These are phyloP conservation scores for Mimachlamys varia DNA, from an alignment of 2,888 invertebrate species.

Conservation along the genomic window DNA sequence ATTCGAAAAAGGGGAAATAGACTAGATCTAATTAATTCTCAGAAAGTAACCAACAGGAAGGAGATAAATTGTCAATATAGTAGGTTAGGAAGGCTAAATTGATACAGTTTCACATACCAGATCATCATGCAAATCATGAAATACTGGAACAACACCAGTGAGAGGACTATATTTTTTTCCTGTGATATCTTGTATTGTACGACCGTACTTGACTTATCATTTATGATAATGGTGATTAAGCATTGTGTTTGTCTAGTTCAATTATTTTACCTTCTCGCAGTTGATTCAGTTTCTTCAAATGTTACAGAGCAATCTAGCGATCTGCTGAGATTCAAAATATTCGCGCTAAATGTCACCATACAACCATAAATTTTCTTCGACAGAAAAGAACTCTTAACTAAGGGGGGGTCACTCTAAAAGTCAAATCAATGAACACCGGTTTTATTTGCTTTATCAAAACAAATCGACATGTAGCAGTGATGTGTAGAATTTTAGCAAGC, in stretches of 20 bases:
- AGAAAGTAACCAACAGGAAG: too few species aligned
- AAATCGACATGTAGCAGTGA: background rate
- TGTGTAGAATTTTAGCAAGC: background rate
- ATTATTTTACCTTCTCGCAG: background rate
- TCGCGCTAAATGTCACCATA: background rate
- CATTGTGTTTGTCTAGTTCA: background rate
- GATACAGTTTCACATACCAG: too few species aligned
- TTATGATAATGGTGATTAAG: background rate
- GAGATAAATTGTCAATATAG: too few species aligned
- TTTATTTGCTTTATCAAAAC: background rate
- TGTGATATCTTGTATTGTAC: too few species aligned
- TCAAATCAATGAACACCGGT: background rate
- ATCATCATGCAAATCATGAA: too few species aligned
- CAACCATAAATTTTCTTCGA: background rate
- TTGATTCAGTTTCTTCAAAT: background rate
- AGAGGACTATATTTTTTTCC: too few species aligned
- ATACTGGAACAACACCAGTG: too few species aligned
- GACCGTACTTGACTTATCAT: too few species aligned
- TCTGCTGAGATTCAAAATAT: constrained; percentile 1
- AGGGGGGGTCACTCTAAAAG: background rate
- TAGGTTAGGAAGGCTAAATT: too few species aligned
- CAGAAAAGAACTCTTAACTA: background rate
- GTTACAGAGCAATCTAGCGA: background rate
- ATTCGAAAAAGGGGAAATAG: too few species aligned
- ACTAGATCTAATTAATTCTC: too few species aligned